Conservation (phyloP, 2,888 invertebrate genomes). For the Plagodis pulveraria region DNA sequence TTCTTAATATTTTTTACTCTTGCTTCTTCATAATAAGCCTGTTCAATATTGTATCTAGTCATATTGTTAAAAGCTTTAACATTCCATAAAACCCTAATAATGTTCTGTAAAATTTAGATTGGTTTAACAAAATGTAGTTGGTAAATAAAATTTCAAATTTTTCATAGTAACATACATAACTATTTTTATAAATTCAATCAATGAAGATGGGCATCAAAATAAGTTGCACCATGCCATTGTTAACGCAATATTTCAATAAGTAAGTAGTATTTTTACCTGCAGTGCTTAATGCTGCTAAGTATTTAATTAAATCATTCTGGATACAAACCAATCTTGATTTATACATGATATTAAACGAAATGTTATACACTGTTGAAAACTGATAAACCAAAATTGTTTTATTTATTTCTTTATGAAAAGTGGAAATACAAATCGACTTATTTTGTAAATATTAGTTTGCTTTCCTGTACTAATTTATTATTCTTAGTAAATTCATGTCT, state of each 20-base stretch:
- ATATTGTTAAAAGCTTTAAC: constrained; percentile 74
- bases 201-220: not conserved
- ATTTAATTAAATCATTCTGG: too few relatives aligned
- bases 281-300: too few relatives aligned
- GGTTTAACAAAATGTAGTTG: constrained; percentile 46
- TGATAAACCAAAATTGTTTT: constrained; percentile 10
- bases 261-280: too few relatives aligned
- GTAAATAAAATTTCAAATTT: constrained; percentile 25
- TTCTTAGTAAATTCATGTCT: constrained; percentile 69
- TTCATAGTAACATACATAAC: constrained; percentile 12
- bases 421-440: constrained; percentile 34
- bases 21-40: not conserved
- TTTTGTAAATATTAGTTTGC: constrained; percentile 81
- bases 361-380: constrained; percentile 38
- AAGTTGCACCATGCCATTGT: too few relatives aligned
- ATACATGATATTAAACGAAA: constrained; percentile 21
- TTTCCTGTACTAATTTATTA: constrained; percentile 75
- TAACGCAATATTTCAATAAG: too few relatives aligned
- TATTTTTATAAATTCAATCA: not conserved
- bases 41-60: constrained; percentile 65
- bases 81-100: constrained; percentile 77
- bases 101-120: constrained; percentile 69
- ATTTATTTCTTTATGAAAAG: constrained; percentile 30
- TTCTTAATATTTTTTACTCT: too few relatives aligned
- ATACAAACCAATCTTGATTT: constrained; percentile 22